A percentile compares a stretch with the other conserved stretches of the same genome.
Evolutionary conservation across 2,797 vertebrate genomes (phyloP).

Genomic region (Clamator glandarius): DNA sequence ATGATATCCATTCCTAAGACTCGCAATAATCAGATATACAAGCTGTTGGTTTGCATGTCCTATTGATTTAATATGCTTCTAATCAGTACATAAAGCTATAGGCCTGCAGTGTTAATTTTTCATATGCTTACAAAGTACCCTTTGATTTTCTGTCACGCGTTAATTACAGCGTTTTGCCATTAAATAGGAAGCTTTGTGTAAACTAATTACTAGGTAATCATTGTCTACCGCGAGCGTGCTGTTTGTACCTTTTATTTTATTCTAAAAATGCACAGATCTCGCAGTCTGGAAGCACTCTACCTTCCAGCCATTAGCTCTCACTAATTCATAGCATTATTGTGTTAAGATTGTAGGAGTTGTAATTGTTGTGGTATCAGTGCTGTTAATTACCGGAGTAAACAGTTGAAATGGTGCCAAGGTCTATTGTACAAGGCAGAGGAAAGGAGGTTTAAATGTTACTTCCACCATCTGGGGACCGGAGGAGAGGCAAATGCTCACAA

Average conservation of each 20-base stretch:
- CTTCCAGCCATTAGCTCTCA: conserved; percentile 94
- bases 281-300: conserved; percentile 88
- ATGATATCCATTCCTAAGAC: conserved; percentile 51
- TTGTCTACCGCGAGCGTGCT: conserved; percentile 90
- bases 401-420: conserved; percentile 98
- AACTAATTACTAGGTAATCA: conserved; percentile 99
- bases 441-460: conserved; percentile 96
- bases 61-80: conserved; percentile 91
- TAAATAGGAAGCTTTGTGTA: conserved; percentile 98
- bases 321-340: conserved; percentile 93
- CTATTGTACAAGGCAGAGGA: conserved; percentile 94
- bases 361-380: conserved; percentile 97
- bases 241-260: conserved; percentile 94
- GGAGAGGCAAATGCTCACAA: conserved; percentile 89
- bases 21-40: conserved; percentile 75
- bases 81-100: conserved; percentile 90
- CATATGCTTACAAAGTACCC: conserved; percentile 97
- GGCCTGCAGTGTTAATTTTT: conserved; percentile 93
- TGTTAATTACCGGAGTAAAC: conserved; percentile 99
- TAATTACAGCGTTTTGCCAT: conserved; percentile 98
- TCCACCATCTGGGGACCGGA: conserved; percentile 98
- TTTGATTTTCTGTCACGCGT: conserved; percentile 99
- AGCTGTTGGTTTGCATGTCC: conserved; percentile 84
- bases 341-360: conserved; percentile 89
- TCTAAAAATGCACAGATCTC: conserved; percentile 87